A percentile compares a stretch with the other conserved stretches of the same genome.
These are phyloP conservation scores for Chironomus tentans DNA, from an alignment of 2,888 invertebrate genomes.

Conservation along the genomic window DNA sequence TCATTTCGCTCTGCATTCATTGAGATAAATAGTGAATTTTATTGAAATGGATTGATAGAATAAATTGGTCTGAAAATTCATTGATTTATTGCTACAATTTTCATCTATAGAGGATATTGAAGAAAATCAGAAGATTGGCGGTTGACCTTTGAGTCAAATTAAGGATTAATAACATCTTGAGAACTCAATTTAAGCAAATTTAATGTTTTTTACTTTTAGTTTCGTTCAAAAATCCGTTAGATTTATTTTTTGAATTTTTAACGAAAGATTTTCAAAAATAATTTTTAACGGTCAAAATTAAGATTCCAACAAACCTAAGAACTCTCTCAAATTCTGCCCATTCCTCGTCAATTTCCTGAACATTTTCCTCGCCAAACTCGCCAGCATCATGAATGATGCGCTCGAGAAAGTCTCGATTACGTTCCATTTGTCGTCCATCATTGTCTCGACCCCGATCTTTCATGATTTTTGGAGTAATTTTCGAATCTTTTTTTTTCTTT, in stretches of 20 bases:
- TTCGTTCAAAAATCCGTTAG: too few species aligned
- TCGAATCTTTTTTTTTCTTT: neutral
- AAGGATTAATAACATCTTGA: too few species aligned
- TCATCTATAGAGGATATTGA: neutral
- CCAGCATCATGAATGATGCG: conserved; percentile 38
- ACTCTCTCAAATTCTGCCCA: conserved; percentile 42
- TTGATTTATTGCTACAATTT: neutral
- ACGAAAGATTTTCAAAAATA: neutral
- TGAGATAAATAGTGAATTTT: neutral
- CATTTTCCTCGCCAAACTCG: conserved; percentile 42
- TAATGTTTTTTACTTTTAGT: too few species aligned
- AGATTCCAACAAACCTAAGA: conserved; percentile 29
- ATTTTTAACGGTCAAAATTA: neutral
- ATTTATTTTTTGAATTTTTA: too few species aligned
- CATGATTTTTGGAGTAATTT: neutral
- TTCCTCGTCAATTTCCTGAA: conserved; percentile 40
- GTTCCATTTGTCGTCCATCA: conserved; percentile 22
- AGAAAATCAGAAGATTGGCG: too few species aligned
- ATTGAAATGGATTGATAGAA: neutral
- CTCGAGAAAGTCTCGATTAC: conserved; percentile 31
- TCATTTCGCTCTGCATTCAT: too few species aligned
- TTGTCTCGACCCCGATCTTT: conserved; percentile 17
- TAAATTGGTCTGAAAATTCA: too few species aligned
- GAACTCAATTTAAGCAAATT: too few species aligned
- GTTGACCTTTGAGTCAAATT: too few species aligned